These are phyloP conservation scores for Mechanitis messenoides DNA, from an alignment of 2,888 invertebrate genomes.

Conservation along the genomic window DNA sequence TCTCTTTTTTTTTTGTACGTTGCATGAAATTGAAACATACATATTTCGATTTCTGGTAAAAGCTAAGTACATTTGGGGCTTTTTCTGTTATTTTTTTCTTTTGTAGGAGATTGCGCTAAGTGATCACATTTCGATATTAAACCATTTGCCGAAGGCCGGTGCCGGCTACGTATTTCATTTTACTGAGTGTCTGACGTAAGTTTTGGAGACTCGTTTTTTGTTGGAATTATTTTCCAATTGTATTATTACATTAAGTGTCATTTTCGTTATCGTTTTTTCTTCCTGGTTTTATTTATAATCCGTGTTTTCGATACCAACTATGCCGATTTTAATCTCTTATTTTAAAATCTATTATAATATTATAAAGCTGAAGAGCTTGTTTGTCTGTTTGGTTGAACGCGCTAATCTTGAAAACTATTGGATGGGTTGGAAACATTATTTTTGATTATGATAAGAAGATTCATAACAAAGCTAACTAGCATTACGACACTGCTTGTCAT, in stretches of 20 bases:
- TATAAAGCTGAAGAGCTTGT: too few species aligned
- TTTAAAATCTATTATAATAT: neutral
- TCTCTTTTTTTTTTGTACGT: conserved; percentile 49
- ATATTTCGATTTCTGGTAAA: conserved; percentile 69
- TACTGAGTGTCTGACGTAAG: conserved; percentile 75
- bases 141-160: conserved; percentile 75
- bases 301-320: too few species aligned
- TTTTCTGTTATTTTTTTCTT: conserved; percentile 65
- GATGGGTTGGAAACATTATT: too few species aligned
- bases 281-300: conserved; percentile 32
- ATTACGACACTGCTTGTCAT: too few species aligned
- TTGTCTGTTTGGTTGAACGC: too few species aligned
- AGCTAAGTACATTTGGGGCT: conserved; percentile 64
- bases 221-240: conserved; percentile 70
- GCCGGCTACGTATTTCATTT: conserved; percentile 75
- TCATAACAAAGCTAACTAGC: too few species aligned
- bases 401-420: too few species aligned
- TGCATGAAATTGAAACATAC: conserved; percentile 66
- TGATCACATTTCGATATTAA: conserved; percentile 78
- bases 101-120: conserved; percentile 76
- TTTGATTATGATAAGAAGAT: too few species aligned
- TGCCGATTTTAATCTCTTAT: neutral
- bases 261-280: conserved; percentile 43
- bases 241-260: conserved; percentile 51
- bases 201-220: conserved; percentile 72